Conservation (phyloP, 2,113 vertebrate genomes). For the Pygathrix nemaeus region DNA sequence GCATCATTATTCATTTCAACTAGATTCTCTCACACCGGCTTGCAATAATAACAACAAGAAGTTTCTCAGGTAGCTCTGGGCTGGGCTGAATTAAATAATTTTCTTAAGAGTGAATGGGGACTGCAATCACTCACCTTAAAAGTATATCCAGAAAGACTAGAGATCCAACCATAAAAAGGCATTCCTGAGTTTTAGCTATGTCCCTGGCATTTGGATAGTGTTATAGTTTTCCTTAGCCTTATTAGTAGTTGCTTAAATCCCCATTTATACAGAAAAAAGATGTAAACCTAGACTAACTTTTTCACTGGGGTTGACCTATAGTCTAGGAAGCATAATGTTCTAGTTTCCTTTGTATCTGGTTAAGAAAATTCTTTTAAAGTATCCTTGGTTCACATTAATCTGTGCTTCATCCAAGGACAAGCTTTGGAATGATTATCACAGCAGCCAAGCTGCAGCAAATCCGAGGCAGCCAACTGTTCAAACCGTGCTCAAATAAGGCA, state of each 20-base stretch:
- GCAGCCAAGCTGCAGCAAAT: background rate
- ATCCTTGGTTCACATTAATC: background rate
- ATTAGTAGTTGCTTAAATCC: background rate
- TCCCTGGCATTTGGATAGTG: background rate
- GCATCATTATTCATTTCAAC: background rate
- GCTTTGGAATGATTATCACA: background rate
- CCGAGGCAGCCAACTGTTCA: background rate
- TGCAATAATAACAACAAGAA: background rate
- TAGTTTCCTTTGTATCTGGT: background rate
- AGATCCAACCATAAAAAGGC: background rate
- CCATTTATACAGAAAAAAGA: background rate
- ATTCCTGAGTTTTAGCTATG: background rate
- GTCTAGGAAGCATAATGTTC: background rate
- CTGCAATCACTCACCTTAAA: background rate
- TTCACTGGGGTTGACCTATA: background rate
- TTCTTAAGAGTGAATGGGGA: background rate
- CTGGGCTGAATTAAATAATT: background rate
- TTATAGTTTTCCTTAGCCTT: background rate
- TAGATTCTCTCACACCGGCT: background rate
- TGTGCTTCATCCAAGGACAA: background rate
- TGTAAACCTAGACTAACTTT: background rate
- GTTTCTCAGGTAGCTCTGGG: background rate
- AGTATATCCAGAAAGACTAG: background rate
- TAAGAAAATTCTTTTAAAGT: background rate
- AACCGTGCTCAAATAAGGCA: background rate